A percentile compares a stretch with the other conserved stretches of the same genome.
These are phyloP conservation scores for Lacanobia oleracea DNA, from an alignment of 2,888 invertebrate genomes.

Conservation along the genomic window DNA sequence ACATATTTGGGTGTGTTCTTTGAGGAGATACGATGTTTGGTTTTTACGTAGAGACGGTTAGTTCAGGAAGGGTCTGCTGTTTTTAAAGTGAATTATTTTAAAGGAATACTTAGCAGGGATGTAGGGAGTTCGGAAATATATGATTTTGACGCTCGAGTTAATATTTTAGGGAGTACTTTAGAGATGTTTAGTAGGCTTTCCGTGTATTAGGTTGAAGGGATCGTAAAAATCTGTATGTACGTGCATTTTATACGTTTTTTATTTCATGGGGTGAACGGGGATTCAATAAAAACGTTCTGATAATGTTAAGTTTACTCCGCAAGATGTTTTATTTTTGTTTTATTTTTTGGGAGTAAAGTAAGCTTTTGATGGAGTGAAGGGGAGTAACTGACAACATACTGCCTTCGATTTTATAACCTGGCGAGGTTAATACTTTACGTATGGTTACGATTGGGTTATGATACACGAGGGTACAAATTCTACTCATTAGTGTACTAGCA, in stretches of 20 bases:
- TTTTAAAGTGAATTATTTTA: conserved; percentile 78
- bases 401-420: not conserved
- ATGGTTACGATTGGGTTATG: not conserved
- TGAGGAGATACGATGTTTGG: conserved; percentile 42
- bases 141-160: conserved; percentile 54
- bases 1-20: conserved; percentile 5
- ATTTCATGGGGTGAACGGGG: conserved; percentile 50
- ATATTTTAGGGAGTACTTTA: conserved; percentile 47
- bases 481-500: not conserved
- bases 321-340: conserved; percentile 39
- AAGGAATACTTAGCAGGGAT: conserved; percentile 65
- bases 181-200: conserved; percentile 46
- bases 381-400: not conserved
- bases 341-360: conserved; percentile 25
- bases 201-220: conserved; percentile 48
- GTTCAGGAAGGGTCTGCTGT: conserved; percentile 72
- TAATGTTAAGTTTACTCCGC: conserved; percentile 41
- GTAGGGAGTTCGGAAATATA: conserved; percentile 44
- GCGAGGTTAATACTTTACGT: not conserved
- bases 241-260: conserved; percentile 60
- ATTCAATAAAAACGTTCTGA: conserved; percentile 55
- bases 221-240: conserved; percentile 63
- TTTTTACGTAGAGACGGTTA: conserved; percentile 39
- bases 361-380: conserved; percentile 30
- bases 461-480: not conserved